These are phyloP conservation scores for Parauchenoglanis ngamensis DNA, from an alignment of 2,797 vertebrate genomes.

Conservation along the genomic window DNA sequence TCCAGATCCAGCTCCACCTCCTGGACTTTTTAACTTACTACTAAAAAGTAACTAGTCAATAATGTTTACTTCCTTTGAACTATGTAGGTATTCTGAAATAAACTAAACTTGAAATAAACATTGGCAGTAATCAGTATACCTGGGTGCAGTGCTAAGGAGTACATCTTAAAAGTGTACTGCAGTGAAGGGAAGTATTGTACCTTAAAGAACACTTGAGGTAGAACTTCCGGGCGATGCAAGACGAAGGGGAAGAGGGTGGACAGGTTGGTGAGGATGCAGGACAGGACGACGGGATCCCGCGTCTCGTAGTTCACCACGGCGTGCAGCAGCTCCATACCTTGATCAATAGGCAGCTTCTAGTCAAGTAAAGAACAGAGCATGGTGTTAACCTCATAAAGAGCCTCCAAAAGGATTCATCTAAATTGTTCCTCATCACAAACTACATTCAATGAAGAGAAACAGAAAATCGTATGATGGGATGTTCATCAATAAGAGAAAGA, in stretches of 20 bases:
- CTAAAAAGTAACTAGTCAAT: too few relatives aligned
- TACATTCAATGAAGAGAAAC: not conserved
- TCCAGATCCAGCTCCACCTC: not conserved
- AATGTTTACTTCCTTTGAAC: too few relatives aligned
- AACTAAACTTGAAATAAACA: not conserved
- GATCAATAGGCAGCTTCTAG: conserved; percentile 85
- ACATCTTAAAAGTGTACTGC: not conserved
- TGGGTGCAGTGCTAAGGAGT: not conserved
- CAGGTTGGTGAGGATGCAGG: conserved; percentile 90
- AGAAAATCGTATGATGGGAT: too few relatives aligned
- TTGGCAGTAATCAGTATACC: too few relatives aligned
- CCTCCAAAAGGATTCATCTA: not conserved
- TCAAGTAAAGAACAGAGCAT: not conserved
- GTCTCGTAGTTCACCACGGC: conserved; percentile 87
- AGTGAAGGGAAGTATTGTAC: conserved; percentile 65
- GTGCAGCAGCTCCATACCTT: conserved; percentile 88
- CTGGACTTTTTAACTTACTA: not conserved
- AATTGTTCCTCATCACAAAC: not conserved
- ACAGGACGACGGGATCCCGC: conserved; percentile 91
- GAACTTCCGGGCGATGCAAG: conserved; percentile 78
- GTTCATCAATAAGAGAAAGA: not conserved
- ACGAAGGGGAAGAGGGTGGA: conserved; percentile 91
- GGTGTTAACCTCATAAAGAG: not conserved
- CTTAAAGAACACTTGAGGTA: conserved; percentile 89
- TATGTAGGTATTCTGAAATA: not conserved